These are phyloP conservation scores for Nannoperca obscura DNA, from an alignment of 2,797 vertebrate species.

Conservation along the genomic window DNA sequence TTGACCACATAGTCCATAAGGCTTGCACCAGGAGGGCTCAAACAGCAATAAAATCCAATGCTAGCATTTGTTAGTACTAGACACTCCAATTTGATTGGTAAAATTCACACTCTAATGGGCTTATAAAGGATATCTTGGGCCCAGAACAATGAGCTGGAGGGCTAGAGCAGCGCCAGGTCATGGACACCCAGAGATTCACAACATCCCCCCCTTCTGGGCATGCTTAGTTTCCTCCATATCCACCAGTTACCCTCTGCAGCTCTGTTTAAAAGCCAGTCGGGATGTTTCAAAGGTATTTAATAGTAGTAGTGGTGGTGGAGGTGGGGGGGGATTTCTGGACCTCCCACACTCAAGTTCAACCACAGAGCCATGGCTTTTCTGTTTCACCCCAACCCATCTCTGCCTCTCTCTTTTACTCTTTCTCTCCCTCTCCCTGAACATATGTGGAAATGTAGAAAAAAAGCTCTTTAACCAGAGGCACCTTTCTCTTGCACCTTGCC, in stretches of 20 bases:
- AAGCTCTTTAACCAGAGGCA: conserved; percentile 71
- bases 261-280: conserved; percentile 81
- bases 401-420: conserved; percentile 25
- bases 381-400: conserved; percentile 64
- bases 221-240: conserved; percentile 80
- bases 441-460: conserved; percentile 65
- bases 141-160: conserved; percentile 82
- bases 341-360: conserved; percentile 85
- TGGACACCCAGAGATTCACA: conserved; percentile 83
- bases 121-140: conserved; percentile 83
- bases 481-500: conserved; percentile 77
- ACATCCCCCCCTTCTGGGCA: conserved; percentile 81
- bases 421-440: conserved; percentile 47
- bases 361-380: conserved; percentile 77
- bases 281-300: conserved; percentile 85
- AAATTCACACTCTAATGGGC: conserved; percentile 84
- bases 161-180: conserved; percentile 78
- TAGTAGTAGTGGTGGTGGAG: conserved; percentile 68
- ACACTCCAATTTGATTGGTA: conserved; percentile 81
- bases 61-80: conserved; percentile 79
- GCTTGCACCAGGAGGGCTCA: conserved; percentile 68
- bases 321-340: conserved; percentile 74
- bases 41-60: conserved; percentile 76
- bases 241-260: conserved; percentile 81
- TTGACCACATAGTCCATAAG: conserved; percentile 76